phyloP scores from a whole-genome alignment of 2,888 invertebrate genomes.

The Drosophila macrospina region DNA sequence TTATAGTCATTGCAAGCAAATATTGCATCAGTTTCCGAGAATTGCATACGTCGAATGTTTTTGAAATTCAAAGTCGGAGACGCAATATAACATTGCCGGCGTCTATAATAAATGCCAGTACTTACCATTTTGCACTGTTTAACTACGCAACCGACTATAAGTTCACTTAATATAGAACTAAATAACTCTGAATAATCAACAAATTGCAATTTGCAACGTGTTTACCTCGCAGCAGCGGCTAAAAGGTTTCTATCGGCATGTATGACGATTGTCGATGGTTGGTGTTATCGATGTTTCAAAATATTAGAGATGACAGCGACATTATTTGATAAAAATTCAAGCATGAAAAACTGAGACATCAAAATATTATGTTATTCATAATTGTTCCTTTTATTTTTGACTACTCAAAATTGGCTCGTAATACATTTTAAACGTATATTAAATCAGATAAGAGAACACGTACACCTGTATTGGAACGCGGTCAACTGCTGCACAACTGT shows the following conservation, averaged over 20 bases:
- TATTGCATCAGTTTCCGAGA: conserved; percentile 64
- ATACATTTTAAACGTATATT: neutral
- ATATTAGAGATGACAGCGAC: neutral
- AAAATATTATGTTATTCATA: neutral
- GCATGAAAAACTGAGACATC: neutral
- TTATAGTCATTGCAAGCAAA: conserved; percentile 1
- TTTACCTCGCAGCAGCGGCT: conserved; percentile 54
- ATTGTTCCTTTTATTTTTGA: neutral
- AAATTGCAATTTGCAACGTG: conserved; percentile 68
- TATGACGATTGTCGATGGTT: neutral
- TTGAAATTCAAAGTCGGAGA: neutral
- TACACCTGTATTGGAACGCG: neutral
- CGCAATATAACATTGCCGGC: neutral
- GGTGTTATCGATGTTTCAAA: conserved; percentile 36
- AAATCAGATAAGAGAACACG: neutral
- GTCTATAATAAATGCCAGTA: neutral
- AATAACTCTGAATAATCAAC: conserved; percentile 11
- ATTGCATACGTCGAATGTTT: neutral
- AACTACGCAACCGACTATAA: neutral
- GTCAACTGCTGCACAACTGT: conserved; percentile 14
- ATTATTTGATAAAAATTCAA: neutral
- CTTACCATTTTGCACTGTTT: conserved; percentile 44
- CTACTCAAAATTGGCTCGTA: neutral
- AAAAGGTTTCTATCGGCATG: conserved; percentile 32
- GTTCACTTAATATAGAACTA: conserved; percentile 29